A percentile compares a stretch with the other conserved stretches of the same genome.
These are phyloP conservation scores for Rousettus madagascariensis DNA, from an alignment of 2,797 vertebrate genomes.

Conservation along the genomic window DNA sequence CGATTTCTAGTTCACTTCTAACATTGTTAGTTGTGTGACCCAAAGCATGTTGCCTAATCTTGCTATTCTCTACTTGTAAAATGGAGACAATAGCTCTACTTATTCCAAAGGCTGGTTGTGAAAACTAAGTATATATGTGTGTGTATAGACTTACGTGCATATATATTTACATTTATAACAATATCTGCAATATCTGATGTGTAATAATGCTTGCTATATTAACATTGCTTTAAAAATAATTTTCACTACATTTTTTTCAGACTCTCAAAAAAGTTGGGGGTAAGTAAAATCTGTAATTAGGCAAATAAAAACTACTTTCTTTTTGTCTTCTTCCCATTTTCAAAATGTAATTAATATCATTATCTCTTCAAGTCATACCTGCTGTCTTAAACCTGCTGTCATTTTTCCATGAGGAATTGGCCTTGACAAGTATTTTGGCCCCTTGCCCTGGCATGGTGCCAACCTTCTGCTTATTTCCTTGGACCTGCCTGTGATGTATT, in stretches of 20 bases:
- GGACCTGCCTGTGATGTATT: constrained; percentile 45
- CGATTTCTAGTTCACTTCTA: neutral
- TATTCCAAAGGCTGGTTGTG: neutral
- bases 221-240: neutral
- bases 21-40: neutral
- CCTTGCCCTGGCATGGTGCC: constrained; percentile 57
- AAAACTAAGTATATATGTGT: neutral
- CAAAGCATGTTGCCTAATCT: neutral
- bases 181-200: neutral
- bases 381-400: constrained; percentile 61
- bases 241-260: neutral
- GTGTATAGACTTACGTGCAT: neutral
- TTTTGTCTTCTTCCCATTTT: constrained; percentile 13
- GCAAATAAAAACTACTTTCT: neutral
- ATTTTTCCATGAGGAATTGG: constrained; percentile 52
- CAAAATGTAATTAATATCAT: constrained; percentile 58
- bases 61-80: neutral
- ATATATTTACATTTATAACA: neutral
- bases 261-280: neutral
- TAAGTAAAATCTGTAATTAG: neutral
- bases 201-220: neutral
- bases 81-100: neutral
- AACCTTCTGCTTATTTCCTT: constrained; percentile 60
- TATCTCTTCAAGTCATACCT: constrained; percentile 60
- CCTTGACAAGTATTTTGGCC: constrained; percentile 58